phyloP scores from a whole-genome alignment of 2,113 vertebrate species.

The Lepus timidus region DNA sequence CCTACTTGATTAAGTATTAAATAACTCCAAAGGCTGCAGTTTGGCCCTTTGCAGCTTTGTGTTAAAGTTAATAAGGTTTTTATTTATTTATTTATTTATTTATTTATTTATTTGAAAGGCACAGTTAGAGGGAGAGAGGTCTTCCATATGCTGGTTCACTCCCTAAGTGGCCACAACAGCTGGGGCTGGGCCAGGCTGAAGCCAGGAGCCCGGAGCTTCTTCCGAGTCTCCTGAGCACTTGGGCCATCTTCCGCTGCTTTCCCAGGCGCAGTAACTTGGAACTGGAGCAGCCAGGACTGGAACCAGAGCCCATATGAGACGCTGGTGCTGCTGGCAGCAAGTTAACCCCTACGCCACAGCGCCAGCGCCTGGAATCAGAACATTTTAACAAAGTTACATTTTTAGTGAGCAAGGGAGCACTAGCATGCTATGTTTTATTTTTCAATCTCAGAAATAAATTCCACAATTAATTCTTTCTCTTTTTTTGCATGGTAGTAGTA shows the following conservation, averaged over 20 bases:
- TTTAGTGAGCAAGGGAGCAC: neutral
- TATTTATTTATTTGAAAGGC: slow-evolving; percentile 45
- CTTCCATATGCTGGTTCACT: too few species aligned
- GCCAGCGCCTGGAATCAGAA: slow-evolving; percentile 2
- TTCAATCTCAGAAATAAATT: neutral
- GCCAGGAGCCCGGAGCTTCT: too few species aligned
- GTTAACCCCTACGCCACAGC: too few species aligned
- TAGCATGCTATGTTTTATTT: neutral
- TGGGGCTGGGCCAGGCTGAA: too few species aligned
- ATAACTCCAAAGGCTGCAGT: neutral
- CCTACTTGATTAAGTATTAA: slow-evolving; percentile 21
- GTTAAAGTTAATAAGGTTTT: neutral
- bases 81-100: neutral
- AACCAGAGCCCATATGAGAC: too few species aligned
- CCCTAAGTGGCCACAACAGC: too few species aligned
- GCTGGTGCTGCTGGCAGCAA: too few species aligned
- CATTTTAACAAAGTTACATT: neutral
- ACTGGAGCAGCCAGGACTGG: too few species aligned
- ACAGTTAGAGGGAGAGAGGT: too few species aligned
- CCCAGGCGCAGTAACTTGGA: too few species aligned
- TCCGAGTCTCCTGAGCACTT: too few species aligned
- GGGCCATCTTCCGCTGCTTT: too few species aligned
- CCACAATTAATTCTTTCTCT: slow-evolving; percentile 29
- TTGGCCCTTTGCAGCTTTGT: neutral
- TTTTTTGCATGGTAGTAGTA: neutral